phyloP scores from a whole-genome alignment of 2,888 invertebrate species.

The Noctua janthina region DNA sequence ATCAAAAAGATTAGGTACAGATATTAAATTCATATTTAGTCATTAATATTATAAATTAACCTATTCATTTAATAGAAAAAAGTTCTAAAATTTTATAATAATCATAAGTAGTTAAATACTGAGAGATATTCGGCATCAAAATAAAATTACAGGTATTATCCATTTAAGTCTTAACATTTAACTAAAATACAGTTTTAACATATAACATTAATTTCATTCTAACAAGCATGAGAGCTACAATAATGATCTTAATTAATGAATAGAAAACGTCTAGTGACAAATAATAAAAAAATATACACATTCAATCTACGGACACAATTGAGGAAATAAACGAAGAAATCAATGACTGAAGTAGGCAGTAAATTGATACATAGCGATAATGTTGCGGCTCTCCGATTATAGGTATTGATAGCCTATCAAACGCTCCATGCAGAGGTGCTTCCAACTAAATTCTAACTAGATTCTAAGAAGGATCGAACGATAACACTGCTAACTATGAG shows the following conservation, averaged over 20 bases:
- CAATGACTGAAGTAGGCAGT: conserved; percentile 63
- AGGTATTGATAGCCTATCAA: conserved; percentile 72
- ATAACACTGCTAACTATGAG: conserved; percentile 73
- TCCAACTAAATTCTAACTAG: conserved; percentile 76
- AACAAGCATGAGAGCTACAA: conserved; percentile 17
- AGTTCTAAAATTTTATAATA: neutral
- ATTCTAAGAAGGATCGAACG: conserved; percentile 78
- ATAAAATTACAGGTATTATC: too few species aligned
- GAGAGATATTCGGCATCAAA: neutral
- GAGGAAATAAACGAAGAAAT: conserved; percentile 65
- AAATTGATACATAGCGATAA: conserved; percentile 63
- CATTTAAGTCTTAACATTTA: neutral
- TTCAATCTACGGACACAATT: conserved; percentile 58
- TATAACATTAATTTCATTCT: neutral
- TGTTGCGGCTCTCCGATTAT: conserved; percentile 65
- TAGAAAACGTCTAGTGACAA: conserved; percentile 12
- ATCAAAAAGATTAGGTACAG: too few species aligned
- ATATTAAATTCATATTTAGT: neutral
- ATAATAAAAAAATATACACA: conserved; percentile 28
- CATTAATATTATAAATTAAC: neutral
- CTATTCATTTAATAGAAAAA: neutral
- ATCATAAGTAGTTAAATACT: neutral
- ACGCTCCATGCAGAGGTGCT: conserved; percentile 80
- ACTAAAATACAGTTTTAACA: conserved; percentile 2
- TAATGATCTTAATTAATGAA: conserved; percentile 3